Base-by-base conservation (phyloP, 2,113 vertebrate species). In the Bungarus multicinctus region DNA sequence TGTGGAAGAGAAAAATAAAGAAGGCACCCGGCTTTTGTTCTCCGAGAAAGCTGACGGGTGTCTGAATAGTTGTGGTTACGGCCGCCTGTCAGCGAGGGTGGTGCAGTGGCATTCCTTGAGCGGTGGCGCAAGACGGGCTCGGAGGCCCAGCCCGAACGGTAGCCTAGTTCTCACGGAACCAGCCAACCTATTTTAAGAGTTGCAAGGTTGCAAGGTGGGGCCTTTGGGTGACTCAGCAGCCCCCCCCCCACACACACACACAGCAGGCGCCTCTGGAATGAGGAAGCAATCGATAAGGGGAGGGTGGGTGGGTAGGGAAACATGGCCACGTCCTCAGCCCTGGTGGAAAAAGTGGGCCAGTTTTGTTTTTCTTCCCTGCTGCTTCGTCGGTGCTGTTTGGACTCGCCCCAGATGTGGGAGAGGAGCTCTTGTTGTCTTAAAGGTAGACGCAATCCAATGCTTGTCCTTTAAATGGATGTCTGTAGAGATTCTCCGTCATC, bases 31-130 rank as follows among this genome's bases (percentile, higher is more conserved):
- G 69, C 89, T 92, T 0, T 23, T 9, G 16, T 58, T 39, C 85
- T 87, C 89, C 18, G 5, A 91, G 89, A 90, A 74, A 94, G 94
- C 54, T 92, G 87, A 92, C 88, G 90, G 1, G 58, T 55, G 93
- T 50, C 90, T 95, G 58, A 85, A 0, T 52, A 64, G 52, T 86
- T 53, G 89, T 9, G 87, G 93, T 92, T 88, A 27, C 47, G n/a
- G 16, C 14, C 55, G 92, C 89, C 93, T n/a, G 93, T 69, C 45
- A 0, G 45, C 45, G 85, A 52, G 74, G 45, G 74, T 22, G 74
- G 43, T 25, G 55, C 74, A 20, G 87, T 3, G 7, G 3, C 74
- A n/a, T 9, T 69, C 16, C 81, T 90, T 1, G 0, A 64, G 74
- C 18, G 89, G 92, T 93, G 12, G 88, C 58, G 39, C 89, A 54